Percentiles rank a stretch among this genome's conserved stretches.
Conservation (phyloP, 2,113 vertebrate species). For the Podarcis cretensis region DNA sequence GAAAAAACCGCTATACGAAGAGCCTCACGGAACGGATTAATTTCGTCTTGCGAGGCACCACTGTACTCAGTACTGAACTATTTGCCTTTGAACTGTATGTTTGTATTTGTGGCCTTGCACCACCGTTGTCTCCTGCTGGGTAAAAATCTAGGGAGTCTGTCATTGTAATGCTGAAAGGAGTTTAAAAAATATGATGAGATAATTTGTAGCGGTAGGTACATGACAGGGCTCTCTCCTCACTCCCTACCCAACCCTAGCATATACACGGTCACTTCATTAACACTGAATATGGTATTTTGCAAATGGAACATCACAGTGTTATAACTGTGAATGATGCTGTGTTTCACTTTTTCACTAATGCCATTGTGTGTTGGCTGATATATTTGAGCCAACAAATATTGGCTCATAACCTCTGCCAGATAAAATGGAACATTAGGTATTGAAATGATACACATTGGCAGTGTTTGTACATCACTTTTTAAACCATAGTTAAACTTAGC, state of each 20-base stretch:
- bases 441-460: too few relatives aligned
- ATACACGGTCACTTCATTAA: neutral
- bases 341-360: too few relatives aligned
- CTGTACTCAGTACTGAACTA: neutral
- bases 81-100: neutral
- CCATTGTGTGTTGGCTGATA: too few relatives aligned
- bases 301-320: neutral
- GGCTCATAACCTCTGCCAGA: too few relatives aligned
- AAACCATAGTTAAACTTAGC: too few relatives aligned
- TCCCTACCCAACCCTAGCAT: rapidly evolving
- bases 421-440: too few relatives aligned
- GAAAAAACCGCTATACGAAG: too few relatives aligned
- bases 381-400: too few relatives aligned
- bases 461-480: too few relatives aligned
- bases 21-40: too few relatives aligned
- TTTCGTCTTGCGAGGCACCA: too few relatives aligned
- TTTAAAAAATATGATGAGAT: neutral
- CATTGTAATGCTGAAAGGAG: neutral
- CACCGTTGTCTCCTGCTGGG: neutral
- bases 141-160: neutral
- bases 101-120: neutral
- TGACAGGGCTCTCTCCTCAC: neutral
- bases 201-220: neutral
- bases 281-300: neutral
- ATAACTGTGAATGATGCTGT: too few relatives aligned